A percentile compares a stretch with the other conserved stretches of the same genome.
These are phyloP conservation scores for Apocheima hispidaria DNA, from an alignment of 2,888 invertebrate genomes.

Conservation along the genomic window DNA sequence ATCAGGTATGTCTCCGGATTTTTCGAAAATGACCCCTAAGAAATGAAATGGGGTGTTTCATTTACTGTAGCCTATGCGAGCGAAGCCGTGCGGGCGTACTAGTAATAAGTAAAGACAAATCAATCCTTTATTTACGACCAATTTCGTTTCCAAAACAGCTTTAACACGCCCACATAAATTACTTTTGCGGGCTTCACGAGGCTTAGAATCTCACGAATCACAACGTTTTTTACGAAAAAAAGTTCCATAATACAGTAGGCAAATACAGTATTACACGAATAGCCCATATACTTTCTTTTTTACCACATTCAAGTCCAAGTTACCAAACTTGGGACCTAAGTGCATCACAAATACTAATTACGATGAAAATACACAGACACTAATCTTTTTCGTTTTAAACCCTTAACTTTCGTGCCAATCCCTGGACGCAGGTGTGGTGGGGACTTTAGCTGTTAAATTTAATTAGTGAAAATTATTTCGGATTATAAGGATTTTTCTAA, in stretches of 20 bases:
- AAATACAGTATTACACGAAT: slow-evolving; percentile 12
- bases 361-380: slow-evolving; percentile 44
- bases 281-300: slow-evolving; percentile 20
- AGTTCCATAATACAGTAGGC: slow-evolving; percentile 5
- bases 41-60: no score
- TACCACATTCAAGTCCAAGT: slow-evolving; percentile 10
- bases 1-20: no score
- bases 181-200: no score
- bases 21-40: no score
- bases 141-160: neutral
- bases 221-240: slow-evolving; percentile 4
- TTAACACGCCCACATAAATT: slow-evolving; percentile 16
- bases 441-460: slow-evolving; percentile 64
- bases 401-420: slow-evolving; percentile 49
- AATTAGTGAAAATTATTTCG: slow-evolving; percentile 76
- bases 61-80: no score
- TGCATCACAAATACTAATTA: slow-evolving; percentile 53
- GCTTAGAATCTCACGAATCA: slow-evolving; percentile 9
- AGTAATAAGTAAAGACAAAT: neutral
- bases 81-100: no score
- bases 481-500: slow-evolving; percentile 76
- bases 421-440: slow-evolving; percentile 66
- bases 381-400: slow-evolving; percentile 51
- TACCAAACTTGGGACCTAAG: slow-evolving; percentile 20
- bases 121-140: neutral